Evolutionary conservation across 2,888 invertebrate genomes (phyloP).

Genomic region (Synergus itoensis): DNA sequence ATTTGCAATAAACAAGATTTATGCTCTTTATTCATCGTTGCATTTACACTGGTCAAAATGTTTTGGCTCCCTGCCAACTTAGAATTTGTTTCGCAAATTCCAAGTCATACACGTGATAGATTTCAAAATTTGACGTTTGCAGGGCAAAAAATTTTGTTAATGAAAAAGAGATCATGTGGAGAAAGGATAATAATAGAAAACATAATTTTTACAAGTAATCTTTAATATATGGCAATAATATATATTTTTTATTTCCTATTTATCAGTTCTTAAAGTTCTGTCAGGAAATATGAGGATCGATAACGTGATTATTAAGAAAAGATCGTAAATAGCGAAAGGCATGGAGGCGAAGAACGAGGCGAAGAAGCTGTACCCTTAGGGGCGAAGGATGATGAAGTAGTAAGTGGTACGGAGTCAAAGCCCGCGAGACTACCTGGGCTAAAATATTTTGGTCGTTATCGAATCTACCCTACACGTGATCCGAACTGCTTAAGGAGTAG

Average conservation of each 20-base stretch:
- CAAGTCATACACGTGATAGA: slow-evolving; percentile 18
- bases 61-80: slow-evolving; percentile 21
- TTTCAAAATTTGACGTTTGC: slow-evolving; percentile 16
- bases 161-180: slow-evolving; percentile 4
- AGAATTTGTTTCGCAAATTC: slow-evolving; percentile 30
- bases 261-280: neutral
- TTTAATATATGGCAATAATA: too few relatives aligned
- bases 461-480: slow-evolving; percentile 40
- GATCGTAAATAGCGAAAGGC: slow-evolving; percentile 49
- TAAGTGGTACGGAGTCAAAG: slow-evolving; percentile 40
- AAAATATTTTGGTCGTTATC: slow-evolving; percentile 53
- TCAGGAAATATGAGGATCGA: slow-evolving; percentile 32
- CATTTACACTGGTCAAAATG: slow-evolving; percentile 33
- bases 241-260: neutral
- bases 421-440: slow-evolving; percentile 51
- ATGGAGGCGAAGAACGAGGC: slow-evolving; percentile 50
- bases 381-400: slow-evolving; percentile 52
- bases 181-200: slow-evolving; percentile 8
- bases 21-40: slow-evolving; percentile 20
- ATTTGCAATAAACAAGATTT: slow-evolving; percentile 31
- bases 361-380: slow-evolving; percentile 47
- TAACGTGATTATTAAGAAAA: slow-evolving; percentile 45
- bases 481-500: slow-evolving; percentile 13
- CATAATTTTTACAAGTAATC: too few relatives aligned
- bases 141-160: neutral